These are phyloP conservation scores for Hesperia comma DNA, from an alignment of 2,888 invertebrate species.

Conservation along the genomic window DNA sequence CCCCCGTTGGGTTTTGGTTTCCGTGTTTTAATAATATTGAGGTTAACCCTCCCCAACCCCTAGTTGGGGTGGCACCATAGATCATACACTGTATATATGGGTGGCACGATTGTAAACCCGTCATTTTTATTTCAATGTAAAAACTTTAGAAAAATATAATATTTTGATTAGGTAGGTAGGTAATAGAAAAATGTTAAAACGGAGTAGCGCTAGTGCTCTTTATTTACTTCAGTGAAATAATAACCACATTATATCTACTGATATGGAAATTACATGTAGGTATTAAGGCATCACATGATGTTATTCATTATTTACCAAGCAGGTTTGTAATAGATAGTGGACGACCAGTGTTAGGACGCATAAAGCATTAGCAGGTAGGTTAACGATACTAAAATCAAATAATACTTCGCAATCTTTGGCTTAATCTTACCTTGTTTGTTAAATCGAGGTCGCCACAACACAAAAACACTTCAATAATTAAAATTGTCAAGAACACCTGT, in stretches of 20 bases:
- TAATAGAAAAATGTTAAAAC: too few relatives aligned
- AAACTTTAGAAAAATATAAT: too few relatives aligned
- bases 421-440: constrained; percentile 21
- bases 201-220: constrained; percentile 23
- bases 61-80: too few relatives aligned
- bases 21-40: too few relatives aligned
- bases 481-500: constrained; percentile 22
- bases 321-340: constrained; percentile 32
- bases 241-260: not conserved
- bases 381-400: constrained; percentile 11
- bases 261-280: constrained; percentile 10
- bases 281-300: constrained; percentile 37
- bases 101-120: too few relatives aligned
- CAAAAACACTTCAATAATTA: constrained; percentile 13
- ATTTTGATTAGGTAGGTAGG: too few relatives aligned
- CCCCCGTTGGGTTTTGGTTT: too few relatives aligned
- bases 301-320: constrained; percentile 10
- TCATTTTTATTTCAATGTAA: too few relatives aligned
- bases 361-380: constrained; percentile 18
- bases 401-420: not conserved
- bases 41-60: too few relatives aligned
- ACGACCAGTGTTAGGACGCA: constrained; percentile 40
- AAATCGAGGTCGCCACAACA: not conserved
- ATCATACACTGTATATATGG: too few relatives aligned
- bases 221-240: not conserved